A percentile compares a stretch with the other conserved stretches of the same genome.
Conservation (phyloP, 2,888 invertebrate species). For the Agriopis aurantiaria region DNA sequence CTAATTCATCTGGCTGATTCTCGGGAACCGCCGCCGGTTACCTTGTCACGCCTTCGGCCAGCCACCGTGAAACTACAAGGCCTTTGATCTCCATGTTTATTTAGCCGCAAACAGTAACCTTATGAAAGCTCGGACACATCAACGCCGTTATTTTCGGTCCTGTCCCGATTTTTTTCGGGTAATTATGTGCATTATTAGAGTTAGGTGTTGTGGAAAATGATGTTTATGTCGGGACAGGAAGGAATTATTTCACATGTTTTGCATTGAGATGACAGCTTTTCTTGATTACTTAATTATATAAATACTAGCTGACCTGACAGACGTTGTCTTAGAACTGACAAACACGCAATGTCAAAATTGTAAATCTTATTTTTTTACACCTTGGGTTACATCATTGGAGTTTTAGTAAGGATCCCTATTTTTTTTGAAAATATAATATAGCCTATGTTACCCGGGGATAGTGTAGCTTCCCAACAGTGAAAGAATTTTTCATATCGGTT, state of each 20-base stretch:
- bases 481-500: no score
- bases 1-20: background rate
- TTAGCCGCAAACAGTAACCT: conserved; percentile 35
- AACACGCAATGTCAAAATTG: no score
- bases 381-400: no score
- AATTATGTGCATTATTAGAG: conserved; percentile 47
- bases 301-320: no score
- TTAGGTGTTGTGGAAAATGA: conserved; percentile 42
- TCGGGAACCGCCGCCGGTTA: conserved; percentile 9
- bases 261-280: background rate
- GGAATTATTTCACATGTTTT: background rate
- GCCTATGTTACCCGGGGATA: no score
- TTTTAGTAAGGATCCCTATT: no score
- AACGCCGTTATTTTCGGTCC: conserved; percentile 40
- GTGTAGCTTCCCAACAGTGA: no score
- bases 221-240: conserved; percentile 13
- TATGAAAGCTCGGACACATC: conserved; percentile 31
- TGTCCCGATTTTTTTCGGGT: conserved; percentile 42
- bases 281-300: no score
- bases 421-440: no score
- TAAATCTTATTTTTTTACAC: no score
- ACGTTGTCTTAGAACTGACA: no score
- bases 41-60: conserved; percentile 15
- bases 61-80: conserved; percentile 36
- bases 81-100: conserved; percentile 42